Conservation (phyloP, 2,113 vertebrate species). For the Aythya baeri region DNA sequence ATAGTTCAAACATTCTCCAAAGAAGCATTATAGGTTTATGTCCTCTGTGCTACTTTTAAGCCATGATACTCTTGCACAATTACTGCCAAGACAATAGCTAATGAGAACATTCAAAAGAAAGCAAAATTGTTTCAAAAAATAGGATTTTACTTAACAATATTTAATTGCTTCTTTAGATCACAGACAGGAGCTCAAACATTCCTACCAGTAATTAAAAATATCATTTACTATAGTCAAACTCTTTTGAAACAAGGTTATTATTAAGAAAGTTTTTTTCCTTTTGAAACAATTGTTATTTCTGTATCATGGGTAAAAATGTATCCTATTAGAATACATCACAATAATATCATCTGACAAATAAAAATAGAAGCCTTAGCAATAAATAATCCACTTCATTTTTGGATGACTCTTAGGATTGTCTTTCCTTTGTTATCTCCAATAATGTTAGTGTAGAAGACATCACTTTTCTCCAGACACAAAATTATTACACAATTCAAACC, state of each 20-base stretch:
- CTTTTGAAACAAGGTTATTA: neutral
- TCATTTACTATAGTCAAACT: neutral
- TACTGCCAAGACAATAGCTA: slow-evolving; percentile 13
- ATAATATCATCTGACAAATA: neutral
- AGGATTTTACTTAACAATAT: slow-evolving; percentile 20
- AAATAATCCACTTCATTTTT: neutral
- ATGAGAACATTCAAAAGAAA: slow-evolving; percentile 42
- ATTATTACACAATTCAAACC: neutral
- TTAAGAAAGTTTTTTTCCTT: neutral
- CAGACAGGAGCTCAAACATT: slow-evolving; percentile 12
- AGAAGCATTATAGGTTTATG: neutral
- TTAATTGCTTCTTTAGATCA: slow-evolving; percentile 36
- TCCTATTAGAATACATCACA: neutral
- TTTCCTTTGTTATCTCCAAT: neutral
- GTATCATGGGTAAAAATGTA: neutral
- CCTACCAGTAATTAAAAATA: neutral
- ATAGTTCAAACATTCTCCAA: neutral
- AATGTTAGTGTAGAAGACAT: neutral
- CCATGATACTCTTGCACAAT: neutral
- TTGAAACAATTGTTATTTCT: neutral
- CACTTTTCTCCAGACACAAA: neutral
- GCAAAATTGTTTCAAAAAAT: slow-evolving; percentile 11
- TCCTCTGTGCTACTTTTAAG: neutral
- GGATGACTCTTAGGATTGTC: neutral
- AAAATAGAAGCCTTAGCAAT: neutral